Percentiles rank a stretch among this genome's conserved stretches.
Evolutionary conservation across 2,113 vertebrate genomes (phyloP).

Genomic region (Melanostigma gelatinosum): DNA sequence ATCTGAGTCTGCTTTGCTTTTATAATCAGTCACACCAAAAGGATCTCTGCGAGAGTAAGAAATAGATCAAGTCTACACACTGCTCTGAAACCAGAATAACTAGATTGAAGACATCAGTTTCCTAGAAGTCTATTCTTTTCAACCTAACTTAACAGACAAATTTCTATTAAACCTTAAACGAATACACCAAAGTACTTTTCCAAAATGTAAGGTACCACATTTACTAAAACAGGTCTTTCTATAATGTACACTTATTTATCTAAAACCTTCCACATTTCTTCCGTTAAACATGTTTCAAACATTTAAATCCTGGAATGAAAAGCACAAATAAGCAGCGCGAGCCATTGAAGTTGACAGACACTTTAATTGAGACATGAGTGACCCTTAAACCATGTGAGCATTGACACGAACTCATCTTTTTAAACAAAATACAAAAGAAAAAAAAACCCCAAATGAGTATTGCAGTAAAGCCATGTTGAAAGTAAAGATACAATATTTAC

Average conservation of each 20-base stretch:
- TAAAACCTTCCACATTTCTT: not conserved
- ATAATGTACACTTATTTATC: not conserved
- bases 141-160: too few species aligned
- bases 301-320: not conserved
- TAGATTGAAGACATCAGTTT: too few species aligned
- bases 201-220: too few species aligned
- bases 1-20: not conserved
- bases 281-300: not conserved
- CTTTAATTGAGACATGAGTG: conserved; percentile 80
- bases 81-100: not conserved
- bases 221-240: too few species aligned
- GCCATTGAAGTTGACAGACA: conserved; percentile 70
- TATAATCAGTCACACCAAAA: not conserved
- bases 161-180: too few species aligned
- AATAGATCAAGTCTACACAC: too few species aligned
- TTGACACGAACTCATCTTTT: conserved; percentile 75
- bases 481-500: conserved; percentile 85
- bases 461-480: conserved; percentile 78
- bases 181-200: too few species aligned
- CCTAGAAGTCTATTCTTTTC: too few species aligned
- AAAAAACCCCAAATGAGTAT: conserved; percentile 60
- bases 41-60: too few species aligned
- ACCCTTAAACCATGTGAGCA: conserved; percentile 74
- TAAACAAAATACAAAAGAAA: conserved; percentile 78
- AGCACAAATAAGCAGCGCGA: conserved; percentile 15